Evolutionary conservation across 2,797 vertebrate genomes (phyloP).

Genomic region (Danio jaintianensis): DNA sequence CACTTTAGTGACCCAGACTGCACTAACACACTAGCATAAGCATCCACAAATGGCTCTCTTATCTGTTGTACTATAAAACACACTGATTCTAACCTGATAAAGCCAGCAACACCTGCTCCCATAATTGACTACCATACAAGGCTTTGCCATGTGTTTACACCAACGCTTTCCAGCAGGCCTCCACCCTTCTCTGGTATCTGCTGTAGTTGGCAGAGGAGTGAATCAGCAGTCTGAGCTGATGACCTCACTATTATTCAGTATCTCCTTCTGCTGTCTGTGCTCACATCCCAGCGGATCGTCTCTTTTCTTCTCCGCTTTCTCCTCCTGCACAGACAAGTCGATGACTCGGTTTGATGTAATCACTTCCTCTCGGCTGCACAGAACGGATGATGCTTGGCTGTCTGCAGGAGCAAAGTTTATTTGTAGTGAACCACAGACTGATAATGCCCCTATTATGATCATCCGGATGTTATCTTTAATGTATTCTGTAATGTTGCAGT

Average conservation of each 20-base stretch:
- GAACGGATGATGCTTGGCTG: background rate
- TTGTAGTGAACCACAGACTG: background rate
- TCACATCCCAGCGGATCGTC: background rate
- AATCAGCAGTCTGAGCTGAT: slow-evolving; percentile 8
- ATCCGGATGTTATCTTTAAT: too few species aligned
- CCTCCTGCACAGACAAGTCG: slow-evolving; percentile 22
- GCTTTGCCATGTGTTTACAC: slow-evolving; percentile 3
- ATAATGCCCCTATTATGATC: background rate
- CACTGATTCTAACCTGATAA: background rate
- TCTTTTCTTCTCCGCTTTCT: background rate
- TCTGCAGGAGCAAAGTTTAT: background rate
- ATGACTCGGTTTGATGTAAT: background rate
- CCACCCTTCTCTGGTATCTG: slow-evolving; percentile 22
- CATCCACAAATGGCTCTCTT: background rate
- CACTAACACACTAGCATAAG: background rate
- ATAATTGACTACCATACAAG: background rate
- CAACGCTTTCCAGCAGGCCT: background rate
- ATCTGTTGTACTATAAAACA: background rate
- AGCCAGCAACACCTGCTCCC: slow-evolving; percentile 1
- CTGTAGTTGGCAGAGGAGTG: background rate
- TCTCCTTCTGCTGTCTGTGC: slow-evolving; percentile 3
- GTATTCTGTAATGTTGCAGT: too few species aligned
- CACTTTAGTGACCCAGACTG: slow-evolving; percentile 2
- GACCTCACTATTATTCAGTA: slow-evolving; percentile 1
- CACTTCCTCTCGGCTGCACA: background rate